A percentile compares a stretch with the other conserved stretches of the same genome.
Evolutionary conservation across 2,888 invertebrate species (phyloP).

Genomic region (Allygus modestus): DNA sequence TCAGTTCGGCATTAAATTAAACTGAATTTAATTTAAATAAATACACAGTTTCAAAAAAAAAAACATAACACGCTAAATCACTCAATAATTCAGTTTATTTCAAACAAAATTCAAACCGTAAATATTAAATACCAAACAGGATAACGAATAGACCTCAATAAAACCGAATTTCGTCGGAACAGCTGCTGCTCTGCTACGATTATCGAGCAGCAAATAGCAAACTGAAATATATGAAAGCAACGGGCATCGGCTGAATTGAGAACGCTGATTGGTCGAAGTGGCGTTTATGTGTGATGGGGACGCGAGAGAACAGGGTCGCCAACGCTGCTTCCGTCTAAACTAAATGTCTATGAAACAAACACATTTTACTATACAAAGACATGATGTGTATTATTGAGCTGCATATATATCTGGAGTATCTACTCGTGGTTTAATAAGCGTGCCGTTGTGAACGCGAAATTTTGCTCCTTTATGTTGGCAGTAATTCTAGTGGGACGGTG

Average conservation of each 20-base stretch:
- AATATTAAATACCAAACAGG: neutral
- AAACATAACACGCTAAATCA: neutral
- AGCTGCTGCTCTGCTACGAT: neutral
- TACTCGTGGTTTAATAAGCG: too few relatives aligned
- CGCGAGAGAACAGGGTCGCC: conserved; percentile 7
- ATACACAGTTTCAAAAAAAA: neutral
- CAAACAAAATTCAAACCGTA: neutral
- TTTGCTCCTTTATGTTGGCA: too few relatives aligned
- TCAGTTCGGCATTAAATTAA: neutral
- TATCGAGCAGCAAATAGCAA: neutral
- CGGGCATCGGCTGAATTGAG: neutral
- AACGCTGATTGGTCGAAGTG: neutral
- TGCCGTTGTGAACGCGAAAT: too few relatives aligned
- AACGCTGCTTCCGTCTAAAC: neutral
- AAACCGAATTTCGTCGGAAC: neutral
- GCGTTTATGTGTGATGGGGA: neutral
- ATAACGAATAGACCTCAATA: neutral
- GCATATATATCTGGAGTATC: too few relatives aligned
- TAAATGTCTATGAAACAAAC: too few relatives aligned
- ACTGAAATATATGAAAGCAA: neutral
- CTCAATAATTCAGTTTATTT: neutral
- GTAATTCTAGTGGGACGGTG: too few relatives aligned
- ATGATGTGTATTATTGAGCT: too few relatives aligned
- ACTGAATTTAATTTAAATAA: neutral
- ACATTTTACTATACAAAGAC: too few relatives aligned